Evolutionary conservation across 2,888 invertebrate genomes (phyloP), one percentile per base, ranked within the genome.

Genomic region (Cordilura impudica): DNA sequence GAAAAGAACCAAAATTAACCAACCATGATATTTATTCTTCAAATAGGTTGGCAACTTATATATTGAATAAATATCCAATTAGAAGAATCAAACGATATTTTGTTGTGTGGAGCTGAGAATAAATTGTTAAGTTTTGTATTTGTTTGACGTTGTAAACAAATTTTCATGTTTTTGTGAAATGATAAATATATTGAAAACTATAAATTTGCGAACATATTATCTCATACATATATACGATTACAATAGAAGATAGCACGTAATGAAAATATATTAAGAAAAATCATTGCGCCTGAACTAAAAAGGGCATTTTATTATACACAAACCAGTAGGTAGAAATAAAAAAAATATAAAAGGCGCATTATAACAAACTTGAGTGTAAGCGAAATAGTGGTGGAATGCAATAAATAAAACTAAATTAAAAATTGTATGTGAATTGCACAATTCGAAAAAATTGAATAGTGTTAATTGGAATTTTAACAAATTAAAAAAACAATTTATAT

Each of bases 131-230:
- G 72, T 69, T 73, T 66, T 35, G 49, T 66, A 45, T 71, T 53
- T 63, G 6, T 74, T 63, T 58, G 45, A 51, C 66, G 54, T 54
- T 61, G 66, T 66, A 79, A 79, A 79, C 70, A 79, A 79, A 74
- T 79, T 75, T 75, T 56, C 71, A 71, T 71, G 63, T 75, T 79
- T 71, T 71, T 71, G 71, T 79, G 67, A 75, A 71, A 72, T 74
- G 61, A 63, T 49, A 26, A 43, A 61, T 56, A 35, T 56, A 58
- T 21, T 51, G 43, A 63, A 61, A 47, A 53, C 66, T 4, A 23
- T 56, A 26, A 61, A 63, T 67, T 61, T 18, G 45, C 18, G 61
- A 29, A 14, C 35, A 49, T 29, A 54, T n/a, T n/a, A n/a, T 47
- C 45, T 43, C 61, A 63, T n/a, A 29, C 4, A 65, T n/a, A 70